phyloP scores from a whole-genome alignment of 2,888 invertebrate genomes.

The Scaptomyza cyrtandrae region DNA sequence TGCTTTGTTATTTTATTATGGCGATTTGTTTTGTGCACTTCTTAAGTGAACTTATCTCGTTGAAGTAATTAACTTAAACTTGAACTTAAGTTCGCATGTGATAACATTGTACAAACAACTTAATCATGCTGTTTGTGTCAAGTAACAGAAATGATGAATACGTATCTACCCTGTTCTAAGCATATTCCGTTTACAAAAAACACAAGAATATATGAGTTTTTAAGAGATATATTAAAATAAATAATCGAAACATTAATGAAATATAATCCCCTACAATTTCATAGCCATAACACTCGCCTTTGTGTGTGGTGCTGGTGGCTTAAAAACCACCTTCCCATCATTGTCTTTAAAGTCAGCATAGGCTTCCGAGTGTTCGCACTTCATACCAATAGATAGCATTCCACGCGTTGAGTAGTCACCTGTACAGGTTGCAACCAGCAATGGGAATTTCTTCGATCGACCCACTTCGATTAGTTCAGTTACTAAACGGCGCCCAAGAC shows the following conservation, averaged over 20 bases:
- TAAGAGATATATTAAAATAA: too few species aligned
- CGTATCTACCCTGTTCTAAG: too few species aligned
- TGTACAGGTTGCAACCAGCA: conserved; percentile 70
- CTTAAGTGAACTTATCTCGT: neutral
- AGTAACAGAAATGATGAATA: neutral
- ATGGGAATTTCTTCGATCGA: conserved; percentile 52
- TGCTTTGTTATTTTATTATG: neutral
- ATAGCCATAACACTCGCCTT: conserved; percentile 19
- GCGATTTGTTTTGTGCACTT: neutral
- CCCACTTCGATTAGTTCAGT: conserved; percentile 61
- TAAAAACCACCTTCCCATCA: conserved; percentile 54
- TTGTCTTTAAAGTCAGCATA: conserved; percentile 66
- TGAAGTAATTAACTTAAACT: neutral
- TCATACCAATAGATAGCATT: conserved; percentile 63
- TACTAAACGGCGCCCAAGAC: conserved; percentile 66
- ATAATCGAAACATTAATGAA: too few species aligned
- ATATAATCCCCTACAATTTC: neutral
- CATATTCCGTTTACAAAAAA: too few species aligned
- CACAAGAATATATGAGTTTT: neutral
- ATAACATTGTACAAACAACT: too few species aligned
- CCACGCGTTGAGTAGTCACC: conserved; percentile 66
- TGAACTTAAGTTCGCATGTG: neutral
- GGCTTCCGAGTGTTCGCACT: conserved; percentile 46
- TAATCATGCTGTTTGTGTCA: too few species aligned
- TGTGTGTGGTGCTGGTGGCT: conserved; percentile 63